Evolutionary conservation across 1,140 invertebrate species (phyloP), one percentile per base, ranked within the genome.

Genomic region (Hylyphantes graminicola): DNA sequence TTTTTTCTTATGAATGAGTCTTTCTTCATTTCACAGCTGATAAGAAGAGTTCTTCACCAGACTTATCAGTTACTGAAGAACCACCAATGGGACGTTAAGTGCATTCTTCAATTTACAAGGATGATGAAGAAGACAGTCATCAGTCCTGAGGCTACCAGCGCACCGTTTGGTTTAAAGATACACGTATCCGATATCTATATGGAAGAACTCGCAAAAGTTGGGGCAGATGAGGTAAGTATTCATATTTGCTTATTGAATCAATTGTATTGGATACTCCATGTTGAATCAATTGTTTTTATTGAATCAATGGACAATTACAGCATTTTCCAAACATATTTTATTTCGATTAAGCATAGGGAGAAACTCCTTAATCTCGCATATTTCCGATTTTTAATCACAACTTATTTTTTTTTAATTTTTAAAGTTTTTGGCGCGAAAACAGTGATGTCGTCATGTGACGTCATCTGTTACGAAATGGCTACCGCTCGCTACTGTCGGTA

Each of bases 171-270:
- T 5, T 89, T 98, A 67, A 93, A 93, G 73, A 91, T 96, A 87
- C 96, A 98, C 88, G 89, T 97, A 65, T 91, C 92, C 57, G 96
- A 98, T 86, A 93, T 97, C 55, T 97, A 93, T 88, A 90, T 96
- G 70, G 95, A 97, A 90, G 97, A 98, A 90, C 89, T 98, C 72
- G 93, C 95, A 3, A 97, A 96, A 91, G 94, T 96, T 87, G 89
- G 88, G 13, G 87, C 86, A 21, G 86, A 88, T 70, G 80, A 88
- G 85, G 88, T 85, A 85, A 76, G 50, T 9, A n/a, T 13, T 72
- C 13, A 72, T 72, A 15, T 35, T 12, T 35, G 21, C 6, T 6
- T 51, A 72, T 48, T 19, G 17, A 72, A 72, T 11, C 15, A 72
- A 72, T 35, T 35, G 35, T 35, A 35, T 35, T 50, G 35, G 6